Evolutionary conservation across 1,140 invertebrate species (phyloP), one percentile per base, ranked within the genome.

Genomic region (Watersipora subatra): DNA sequence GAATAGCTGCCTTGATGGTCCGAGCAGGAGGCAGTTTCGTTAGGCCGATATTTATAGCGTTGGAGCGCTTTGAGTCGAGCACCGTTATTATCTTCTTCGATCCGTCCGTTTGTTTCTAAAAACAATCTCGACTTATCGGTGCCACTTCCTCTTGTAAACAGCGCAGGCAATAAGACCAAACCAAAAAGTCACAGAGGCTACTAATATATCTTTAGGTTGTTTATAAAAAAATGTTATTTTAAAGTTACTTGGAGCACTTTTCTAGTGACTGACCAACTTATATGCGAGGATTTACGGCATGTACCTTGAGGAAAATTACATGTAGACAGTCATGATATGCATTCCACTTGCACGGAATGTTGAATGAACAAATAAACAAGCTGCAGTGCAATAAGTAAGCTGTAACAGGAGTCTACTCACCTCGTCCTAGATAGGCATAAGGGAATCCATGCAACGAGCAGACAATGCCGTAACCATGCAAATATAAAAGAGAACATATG

Each of bases 1-100:
- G 82, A 71, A 99, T 99, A 61, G 95, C 96, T 25, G 92, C 91
- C 79, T 97, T 98, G 66, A 99, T 99, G 1, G 93, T 92, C 29
- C 81, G 75, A 1, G 94, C 91, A 2, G 93, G 94, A 26, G 97
- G 96, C 68, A 99, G 81, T 77, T 97, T 97, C 12, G 95, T 99
- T 87, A 99, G 92, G n/a, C 93, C 93, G 73, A 99, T 99, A 78
- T 99, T 99, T 70, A 99, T 99, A 15, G 93, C 93, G 80, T 99
- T 98, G 1, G 95, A 99, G 69, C 97, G 84, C 77, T 99, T 99
- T 25, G 93, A 88, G 80, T 97, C 93, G 75, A 99, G 82, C 27
- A 99, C 93, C 57, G 96, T 91, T 64, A 97, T 88, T 80, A 94
- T 91, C 79, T 94, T 97, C 77, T 94, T 96, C 78, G 89, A 92